phyloP scores from a whole-genome alignment of 1,140 invertebrate genomes.

The Danaus plexippus region DNA sequence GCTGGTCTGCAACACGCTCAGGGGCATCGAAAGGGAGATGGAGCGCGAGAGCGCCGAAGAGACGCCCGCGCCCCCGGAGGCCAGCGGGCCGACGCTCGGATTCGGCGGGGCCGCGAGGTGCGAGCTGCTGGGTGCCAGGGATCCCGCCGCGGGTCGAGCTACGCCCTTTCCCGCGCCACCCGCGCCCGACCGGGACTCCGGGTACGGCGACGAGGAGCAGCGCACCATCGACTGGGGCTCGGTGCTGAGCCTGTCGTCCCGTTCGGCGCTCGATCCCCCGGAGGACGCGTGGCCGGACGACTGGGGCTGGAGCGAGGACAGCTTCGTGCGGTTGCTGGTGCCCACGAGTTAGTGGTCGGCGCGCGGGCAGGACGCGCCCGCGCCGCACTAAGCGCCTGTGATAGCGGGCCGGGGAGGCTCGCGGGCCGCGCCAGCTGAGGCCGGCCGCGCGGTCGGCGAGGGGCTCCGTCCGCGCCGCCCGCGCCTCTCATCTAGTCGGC shows the following conservation, averaged over 20 bases:
- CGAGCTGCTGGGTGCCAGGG: conserved; percentile 71
- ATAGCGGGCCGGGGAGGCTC: conserved; percentile 34
- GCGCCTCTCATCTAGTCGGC: conserved; percentile 45
- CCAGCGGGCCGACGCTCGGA: conserved; percentile 43
- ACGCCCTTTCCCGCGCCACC: conserved; percentile 62
- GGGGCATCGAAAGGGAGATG: conserved; percentile 92
- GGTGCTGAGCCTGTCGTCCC: conserved; percentile 86
- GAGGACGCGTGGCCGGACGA: conserved; percentile 76
- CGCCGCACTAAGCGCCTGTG: conserved; percentile 60
- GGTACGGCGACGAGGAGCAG: conserved; percentile 85
- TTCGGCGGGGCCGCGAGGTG: conserved; percentile 49
- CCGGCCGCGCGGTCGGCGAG: conserved; percentile 32
- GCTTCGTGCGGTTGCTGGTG: conserved; percentile 69
- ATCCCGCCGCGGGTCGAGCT: conserved; percentile 72
- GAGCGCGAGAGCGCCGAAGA: conserved; percentile 80
- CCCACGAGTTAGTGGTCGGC: conserved; percentile 67
- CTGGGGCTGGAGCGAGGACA: conserved; percentile 68
- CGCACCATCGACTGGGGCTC: conserved; percentile 92
- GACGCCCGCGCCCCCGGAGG: conserved; percentile 56
- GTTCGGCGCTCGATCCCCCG: conserved; percentile 86
- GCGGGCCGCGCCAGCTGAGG: conserved; percentile 35
- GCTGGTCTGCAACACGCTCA: conserved; percentile 93
- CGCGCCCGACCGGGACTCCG: conserved; percentile 78
- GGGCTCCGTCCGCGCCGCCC: conserved; percentile 18
- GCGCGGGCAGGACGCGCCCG: conserved; percentile 61